Percentiles rank a stretch among this genome's conserved stretches.
These are phyloP conservation scores for Agrotis segetum DNA, from an alignment of 2,888 invertebrate genomes.

Conservation along the genomic window DNA sequence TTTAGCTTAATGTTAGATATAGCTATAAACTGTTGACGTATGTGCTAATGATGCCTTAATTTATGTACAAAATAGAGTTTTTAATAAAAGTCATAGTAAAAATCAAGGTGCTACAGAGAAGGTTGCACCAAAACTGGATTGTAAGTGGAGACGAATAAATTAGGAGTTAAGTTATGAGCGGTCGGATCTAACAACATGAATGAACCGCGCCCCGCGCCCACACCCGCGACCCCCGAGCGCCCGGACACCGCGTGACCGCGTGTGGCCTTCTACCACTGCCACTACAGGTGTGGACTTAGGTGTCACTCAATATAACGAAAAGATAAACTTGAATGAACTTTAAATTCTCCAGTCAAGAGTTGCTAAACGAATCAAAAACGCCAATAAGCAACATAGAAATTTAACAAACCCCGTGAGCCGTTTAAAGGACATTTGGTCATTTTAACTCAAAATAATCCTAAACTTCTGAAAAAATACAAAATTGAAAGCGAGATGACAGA, in stretches of 20 bases:
- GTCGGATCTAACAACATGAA: slow-evolving; percentile 90
- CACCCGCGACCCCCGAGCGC: slow-evolving; percentile 65
- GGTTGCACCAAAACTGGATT: slow-evolving; percentile 83
- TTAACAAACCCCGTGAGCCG: neutral
- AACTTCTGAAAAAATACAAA: too few relatives aligned
- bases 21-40: slow-evolving; percentile 4
- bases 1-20: neutral
- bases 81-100: slow-evolving; percentile 71
- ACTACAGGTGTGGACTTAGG: slow-evolving; percentile 79
- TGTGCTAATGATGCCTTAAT: slow-evolving; percentile 23
- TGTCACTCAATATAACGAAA: slow-evolving; percentile 30
- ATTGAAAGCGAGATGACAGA: neutral
- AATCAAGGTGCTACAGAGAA: slow-evolving; percentile 80
- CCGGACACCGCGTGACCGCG: slow-evolving; percentile 77
- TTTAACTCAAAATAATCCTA: too few relatives aligned
- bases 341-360: neutral
- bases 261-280: slow-evolving; percentile 86
- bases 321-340: slow-evolving; percentile 7
- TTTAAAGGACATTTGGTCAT: too few relatives aligned
- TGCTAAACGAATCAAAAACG: neutral
- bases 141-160: slow-evolving; percentile 86
- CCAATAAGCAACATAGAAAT: too few relatives aligned
- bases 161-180: slow-evolving; percentile 90
- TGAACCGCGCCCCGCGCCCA: slow-evolving; percentile 82
- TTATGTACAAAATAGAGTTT: slow-evolving; percentile 40